Base-by-base conservation (phyloP, 2,113 vertebrate species). In the Columba janthina region DNA sequence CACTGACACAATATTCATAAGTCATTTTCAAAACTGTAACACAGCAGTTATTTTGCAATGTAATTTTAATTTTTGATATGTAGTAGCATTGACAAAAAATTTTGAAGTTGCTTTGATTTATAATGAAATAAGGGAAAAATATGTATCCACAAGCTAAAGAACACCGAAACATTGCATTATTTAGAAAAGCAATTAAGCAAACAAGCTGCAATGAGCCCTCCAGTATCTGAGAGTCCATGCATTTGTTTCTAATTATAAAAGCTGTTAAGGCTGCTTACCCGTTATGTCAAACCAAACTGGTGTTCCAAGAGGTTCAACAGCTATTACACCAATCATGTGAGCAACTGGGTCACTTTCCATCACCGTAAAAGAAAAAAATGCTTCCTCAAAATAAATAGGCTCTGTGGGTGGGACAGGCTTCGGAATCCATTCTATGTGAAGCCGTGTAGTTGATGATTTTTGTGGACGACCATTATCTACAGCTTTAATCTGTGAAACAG, bases 341-440 rank as follows among this genome's bases (percentile, higher is more conserved):
- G 99, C 98, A 67, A 99, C 99, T 0, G 99, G 99, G 94, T 99
- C 99, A n/a, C 98, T 99, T 90, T 99, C 99, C 99, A 99, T 99
- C 34, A 99, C 99, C 6, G 99, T 99, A 64, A 99, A 99, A 85
- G 98, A 97, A 90, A 99, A 99, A 94, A 98, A 98, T 2, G 98
- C 92, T 96, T 99, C 99, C 89, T 99, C 99, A 89, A 99, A 99
- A 54, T 98, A 97, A 97, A 99, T 97, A 0, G 98, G 95, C 66
- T 98, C 98, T 10, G 60, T 60, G 5, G 98, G 97, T 5, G 99
- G 97, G 51, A 95, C 17, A 0, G 99, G 99, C 93, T 99, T 99
- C 61, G 98, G 95, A 95, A 99, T 99, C 99, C 99, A 99, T 97
- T 99, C 99, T 60, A 99, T 98, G 85, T 99, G 99, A 95, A 99